Base-by-base conservation (phyloP, 2,888 invertebrate species). In the Chironomus riparius region DNA sequence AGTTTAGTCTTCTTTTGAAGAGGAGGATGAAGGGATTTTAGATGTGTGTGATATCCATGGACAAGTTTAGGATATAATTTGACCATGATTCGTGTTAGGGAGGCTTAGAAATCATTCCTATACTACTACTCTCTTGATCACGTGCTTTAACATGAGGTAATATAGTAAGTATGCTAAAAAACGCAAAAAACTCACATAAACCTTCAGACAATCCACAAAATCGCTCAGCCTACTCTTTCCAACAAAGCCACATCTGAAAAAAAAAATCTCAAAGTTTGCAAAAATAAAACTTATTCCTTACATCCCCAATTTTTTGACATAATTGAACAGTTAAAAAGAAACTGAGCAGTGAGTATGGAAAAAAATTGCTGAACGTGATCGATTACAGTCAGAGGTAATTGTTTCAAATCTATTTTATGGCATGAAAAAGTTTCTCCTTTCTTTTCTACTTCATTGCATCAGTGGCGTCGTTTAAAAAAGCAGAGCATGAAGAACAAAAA, bases 311-410 rank as follows among this genome's bases (percentile, higher is more conserved):
- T 65, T 65, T 65, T 21, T 21, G 21, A 65, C 65, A 65, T 65
- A 65, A 65, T 65, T 65, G 65, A 65, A 65, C 65, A 18, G n/a
- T 18, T 15, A 56, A 21, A 73, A 62, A 50, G 65, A 28, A 47
- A 38, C 38, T 38, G 38, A 38, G 10, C 38, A 38, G 38, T 38
- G 10, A 38, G 38, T 38, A 38, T 38, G 38, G 15, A 47, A 50
- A 68, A n/a, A 68, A 68, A 38, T 68, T 68, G 48, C 74, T 47
- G 48, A 74, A 68, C 74, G 74, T 74, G 74, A 74, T 74, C 74
- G 74, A 74, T 74, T 74, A 73, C 28, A 28, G 28, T 28, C 13
- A 56, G 22, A 73, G 72, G 72, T 73, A 73, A 73, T 73, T 62
- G 72, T 7, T 73, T 62, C 28, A 38, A 62, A 73, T 62, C 22